Evolutionary conservation across 2,888 invertebrate species (phyloP).

Genomic region (Caradrina clavipalpis): DNA sequence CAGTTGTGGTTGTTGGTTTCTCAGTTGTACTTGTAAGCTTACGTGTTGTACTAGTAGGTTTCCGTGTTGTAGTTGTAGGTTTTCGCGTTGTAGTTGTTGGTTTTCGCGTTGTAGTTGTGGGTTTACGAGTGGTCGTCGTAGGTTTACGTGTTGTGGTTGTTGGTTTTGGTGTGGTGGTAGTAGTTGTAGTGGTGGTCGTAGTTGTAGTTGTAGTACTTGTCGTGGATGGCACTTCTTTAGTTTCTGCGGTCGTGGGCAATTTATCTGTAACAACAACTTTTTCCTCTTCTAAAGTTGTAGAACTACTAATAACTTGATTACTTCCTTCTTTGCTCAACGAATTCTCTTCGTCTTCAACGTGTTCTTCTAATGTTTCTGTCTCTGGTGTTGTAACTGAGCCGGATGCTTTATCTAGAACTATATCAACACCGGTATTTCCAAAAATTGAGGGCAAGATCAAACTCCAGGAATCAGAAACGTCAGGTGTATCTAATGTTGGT

Average conservation of each 20-base stretch:
- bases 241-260: conserved; percentile 53
- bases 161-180: conserved; percentile 56
- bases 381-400: conserved; percentile 82
- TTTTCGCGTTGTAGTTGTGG: conserved; percentile 57
- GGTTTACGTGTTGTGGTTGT: conserved; percentile 43
- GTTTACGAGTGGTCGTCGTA: conserved; percentile 53
- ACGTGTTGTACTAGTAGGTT: conserved; percentile 61
- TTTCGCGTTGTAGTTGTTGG: conserved; percentile 48
- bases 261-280: conserved; percentile 64
- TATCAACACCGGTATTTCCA: conserved; percentile 92
- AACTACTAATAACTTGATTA: conserved; percentile 70
- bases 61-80: conserved; percentile 50
- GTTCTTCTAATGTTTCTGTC: conserved; percentile 82
- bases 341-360: conserved; percentile 72
- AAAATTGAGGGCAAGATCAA: conserved; percentile 95
- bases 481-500: conserved; percentile 93
- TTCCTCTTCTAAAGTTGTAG: conserved; percentile 63
- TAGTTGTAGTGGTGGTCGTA: conserved; percentile 57
- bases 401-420: conserved; percentile 89
- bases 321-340: conserved; percentile 79
- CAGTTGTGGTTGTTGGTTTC: conserved; percentile 38
- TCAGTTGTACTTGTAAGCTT: conserved; percentile 55
- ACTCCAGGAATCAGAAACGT: conserved; percentile 95
- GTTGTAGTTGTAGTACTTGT: conserved; percentile 58
- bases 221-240: conserved; percentile 54